phyloP scores from a whole-genome alignment of 2,888 invertebrate species.

The Yponomeuta sedellus region DNA sequence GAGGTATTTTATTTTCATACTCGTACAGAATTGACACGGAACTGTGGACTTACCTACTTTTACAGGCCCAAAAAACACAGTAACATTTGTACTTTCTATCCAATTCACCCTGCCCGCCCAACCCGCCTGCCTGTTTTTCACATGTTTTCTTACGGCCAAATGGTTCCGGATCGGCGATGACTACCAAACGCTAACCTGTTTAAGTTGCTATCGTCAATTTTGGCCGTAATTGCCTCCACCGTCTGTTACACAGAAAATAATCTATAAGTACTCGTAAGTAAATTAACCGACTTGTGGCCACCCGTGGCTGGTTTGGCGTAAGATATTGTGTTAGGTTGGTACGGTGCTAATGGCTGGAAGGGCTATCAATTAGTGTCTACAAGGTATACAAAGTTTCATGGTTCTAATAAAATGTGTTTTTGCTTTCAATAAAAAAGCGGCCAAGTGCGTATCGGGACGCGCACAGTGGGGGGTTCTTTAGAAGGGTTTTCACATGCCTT shows the following conservation, averaged over 20 bases:
- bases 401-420: too few species aligned
- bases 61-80: neutral
- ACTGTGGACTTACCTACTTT: too few species aligned
- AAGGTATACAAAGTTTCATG: neutral
- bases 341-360: neutral
- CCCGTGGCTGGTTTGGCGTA: neutral
- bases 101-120: neutral
- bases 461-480: too few species aligned
- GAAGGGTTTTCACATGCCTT: too few species aligned
- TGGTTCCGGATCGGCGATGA: neutral
- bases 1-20: too few species aligned
- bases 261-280: neutral
- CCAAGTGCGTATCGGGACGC: too few species aligned
- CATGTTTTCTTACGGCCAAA: neutral
- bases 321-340: neutral
- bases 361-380: neutral
- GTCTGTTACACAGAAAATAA: conserved; percentile 1
- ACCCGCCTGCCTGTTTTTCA: neutral
- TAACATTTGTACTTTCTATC: neutral
- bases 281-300: neutral
- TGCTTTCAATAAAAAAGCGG: too few species aligned
- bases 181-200: neutral
- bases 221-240: neutral
- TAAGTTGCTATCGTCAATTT: neutral
- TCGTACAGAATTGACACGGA: too few species aligned